These are phyloP conservation scores for Lagothrix lagotricha DNA, from an alignment of 2,797 vertebrate species.

Conservation along the genomic window DNA sequence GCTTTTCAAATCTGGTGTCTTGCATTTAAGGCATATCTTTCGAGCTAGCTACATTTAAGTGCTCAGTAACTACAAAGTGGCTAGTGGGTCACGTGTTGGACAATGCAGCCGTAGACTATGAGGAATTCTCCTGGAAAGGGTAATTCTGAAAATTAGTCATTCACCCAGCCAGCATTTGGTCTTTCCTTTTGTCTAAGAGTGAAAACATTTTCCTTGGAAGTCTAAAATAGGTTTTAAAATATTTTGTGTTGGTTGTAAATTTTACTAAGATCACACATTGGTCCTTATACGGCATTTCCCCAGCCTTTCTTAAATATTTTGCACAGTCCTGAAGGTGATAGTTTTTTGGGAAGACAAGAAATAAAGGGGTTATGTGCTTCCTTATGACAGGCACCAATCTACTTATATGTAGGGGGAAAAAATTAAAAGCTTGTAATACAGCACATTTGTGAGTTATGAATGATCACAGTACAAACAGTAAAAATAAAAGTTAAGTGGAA, in stretches of 20 bases:
- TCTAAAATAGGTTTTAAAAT: not conserved
- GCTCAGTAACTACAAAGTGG: not conserved
- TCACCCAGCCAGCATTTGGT: not conserved
- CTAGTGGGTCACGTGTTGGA: not conserved
- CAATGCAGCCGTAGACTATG: not conserved
- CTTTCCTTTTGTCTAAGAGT: not conserved
- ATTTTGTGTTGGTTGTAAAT: not conserved
- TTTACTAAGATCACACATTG: not conserved
- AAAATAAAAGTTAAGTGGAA: not conserved
- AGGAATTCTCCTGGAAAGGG: not conserved
- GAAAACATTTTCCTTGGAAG: not conserved
- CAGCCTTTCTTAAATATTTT: slow-evolving; percentile 14
- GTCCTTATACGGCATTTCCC: not conserved
- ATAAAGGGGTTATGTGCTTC: not conserved
- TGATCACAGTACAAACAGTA: not conserved
- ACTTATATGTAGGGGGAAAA: not conserved
- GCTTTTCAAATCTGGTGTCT: not conserved
- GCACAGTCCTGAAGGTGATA: not conserved
- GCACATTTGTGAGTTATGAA: not conserved
- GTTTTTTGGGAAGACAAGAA: not conserved
- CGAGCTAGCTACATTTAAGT: not conserved
- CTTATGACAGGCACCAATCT: not conserved
- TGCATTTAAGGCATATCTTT: not conserved
- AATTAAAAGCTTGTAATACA: not conserved
- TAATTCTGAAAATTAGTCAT: not conserved